A percentile compares a stretch with the other conserved stretches of the same genome.
Evolutionary conservation across 2,888 invertebrate genomes (phyloP).

Genomic region (Portevinia maculata): DNA sequence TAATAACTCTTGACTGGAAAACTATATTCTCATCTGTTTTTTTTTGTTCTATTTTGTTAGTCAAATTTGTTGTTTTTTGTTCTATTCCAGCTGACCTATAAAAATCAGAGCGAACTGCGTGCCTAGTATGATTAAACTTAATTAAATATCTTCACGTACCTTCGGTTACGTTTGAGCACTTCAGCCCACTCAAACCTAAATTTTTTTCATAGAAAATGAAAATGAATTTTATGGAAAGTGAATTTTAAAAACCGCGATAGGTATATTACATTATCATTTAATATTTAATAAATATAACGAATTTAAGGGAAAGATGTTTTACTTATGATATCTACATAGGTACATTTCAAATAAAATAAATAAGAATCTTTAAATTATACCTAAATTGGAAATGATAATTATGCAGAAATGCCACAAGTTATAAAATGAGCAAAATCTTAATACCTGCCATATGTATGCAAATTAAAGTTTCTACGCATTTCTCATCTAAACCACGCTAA

Average conservation of each 20-base stretch:
- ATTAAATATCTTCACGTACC: conserved; percentile 66
- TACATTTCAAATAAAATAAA: no score
- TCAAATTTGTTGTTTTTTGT: conserved; percentile 57
- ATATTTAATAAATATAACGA: conserved; percentile 1
- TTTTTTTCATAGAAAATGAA: conserved; percentile 48
- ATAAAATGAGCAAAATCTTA: conserved; percentile 12
- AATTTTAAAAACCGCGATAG: conserved; percentile 8
- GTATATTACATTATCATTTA: conserved; percentile 20
- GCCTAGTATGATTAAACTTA: conserved; percentile 61
- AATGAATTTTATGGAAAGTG: conserved; percentile 48
- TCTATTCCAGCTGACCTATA: conserved; percentile 72
- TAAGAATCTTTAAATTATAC: no score
- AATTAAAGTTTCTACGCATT: not conserved
- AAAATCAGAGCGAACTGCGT: conserved; percentile 61
- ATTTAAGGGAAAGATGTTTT: conserved; percentile 21
- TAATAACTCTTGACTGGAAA: conserved; percentile 24
- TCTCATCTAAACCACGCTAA: conserved; percentile 2
- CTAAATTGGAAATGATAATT: no score
- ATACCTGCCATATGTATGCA: not conserved
- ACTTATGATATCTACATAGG: no score
- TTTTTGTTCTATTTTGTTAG: conserved; percentile 26
- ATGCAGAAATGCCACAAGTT: no score
- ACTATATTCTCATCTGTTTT: conserved; percentile 8
- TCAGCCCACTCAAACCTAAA: not conserved
- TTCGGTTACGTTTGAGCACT: not conserved